These are phyloP conservation scores for Cataglyphis hispanica DNA, from an alignment of 1,140 invertebrate species.

Conservation along the genomic window DNA sequence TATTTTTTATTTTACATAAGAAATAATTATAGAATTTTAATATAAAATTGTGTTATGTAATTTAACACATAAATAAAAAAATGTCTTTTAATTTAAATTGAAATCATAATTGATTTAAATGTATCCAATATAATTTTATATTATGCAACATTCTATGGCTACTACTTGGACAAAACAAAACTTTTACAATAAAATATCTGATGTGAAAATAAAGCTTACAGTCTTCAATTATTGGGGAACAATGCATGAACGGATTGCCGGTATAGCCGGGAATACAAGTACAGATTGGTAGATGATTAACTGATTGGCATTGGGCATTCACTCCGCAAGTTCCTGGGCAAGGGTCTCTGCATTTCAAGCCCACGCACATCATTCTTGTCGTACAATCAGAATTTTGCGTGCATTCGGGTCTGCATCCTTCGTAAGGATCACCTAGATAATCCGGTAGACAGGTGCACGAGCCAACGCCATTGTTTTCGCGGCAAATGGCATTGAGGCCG, in stretches of 20 bases:
- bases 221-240: conserved; percentile 70
- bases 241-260: conserved; percentile 88
- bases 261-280: conserved; percentile 88
- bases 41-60: background rate
- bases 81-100: background rate
- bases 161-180: conserved; percentile 48
- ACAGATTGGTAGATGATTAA: conserved; percentile 89
- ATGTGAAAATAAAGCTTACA: conserved; percentile 81
- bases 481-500: conserved; percentile 87
- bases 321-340: conserved; percentile 89
- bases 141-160: background rate
- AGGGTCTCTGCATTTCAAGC: conserved; percentile 89
- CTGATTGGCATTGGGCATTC: conserved; percentile 89
- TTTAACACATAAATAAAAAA: background rate
- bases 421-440: conserved; percentile 91
- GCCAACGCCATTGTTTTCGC: conserved; percentile 84
- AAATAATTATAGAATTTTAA: background rate
- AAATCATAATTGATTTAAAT: background rate
- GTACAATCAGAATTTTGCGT: conserved; percentile 90
- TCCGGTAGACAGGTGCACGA: conserved; percentile 90
- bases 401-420: conserved; percentile 92
- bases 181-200: conserved; percentile 54
- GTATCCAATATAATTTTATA: background rate
- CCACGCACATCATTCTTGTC: conserved; percentile 88
- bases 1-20: background rate